Conservation (phyloP, 2,888 invertebrate species). For the Melinaea menophilus region DNA sequence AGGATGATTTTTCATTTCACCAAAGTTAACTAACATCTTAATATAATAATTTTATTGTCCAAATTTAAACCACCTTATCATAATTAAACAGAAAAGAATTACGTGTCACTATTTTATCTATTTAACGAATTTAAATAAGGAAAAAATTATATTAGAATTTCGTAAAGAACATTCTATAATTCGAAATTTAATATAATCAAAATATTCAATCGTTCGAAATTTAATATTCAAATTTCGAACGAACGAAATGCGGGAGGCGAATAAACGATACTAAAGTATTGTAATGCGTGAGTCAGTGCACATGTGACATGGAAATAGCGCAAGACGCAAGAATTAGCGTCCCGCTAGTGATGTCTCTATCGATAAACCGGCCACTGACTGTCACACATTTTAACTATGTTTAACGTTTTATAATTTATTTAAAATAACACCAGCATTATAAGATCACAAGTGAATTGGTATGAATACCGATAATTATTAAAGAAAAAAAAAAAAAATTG, state of each 20-base stretch:
- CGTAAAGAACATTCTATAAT: too few species aligned
- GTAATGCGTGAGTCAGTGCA: constrained; percentile 71
- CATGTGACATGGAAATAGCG: constrained; percentile 73
- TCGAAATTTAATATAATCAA: too few species aligned
- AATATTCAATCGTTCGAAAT: too few species aligned
- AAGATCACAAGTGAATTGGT: too few species aligned
- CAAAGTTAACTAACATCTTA: neutral
- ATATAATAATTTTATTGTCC: neutral
- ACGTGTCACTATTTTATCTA: too few species aligned
- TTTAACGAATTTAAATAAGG: constrained; percentile 2
- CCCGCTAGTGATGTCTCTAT: constrained; percentile 59
- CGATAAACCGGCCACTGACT: constrained; percentile 38
- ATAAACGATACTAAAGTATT: constrained; percentile 55
- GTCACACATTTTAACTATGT: neutral
- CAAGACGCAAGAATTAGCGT: constrained; percentile 33
- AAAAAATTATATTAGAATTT: too few species aligned
- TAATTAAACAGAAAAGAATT: constrained; percentile 23
- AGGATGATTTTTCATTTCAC: too few species aligned
- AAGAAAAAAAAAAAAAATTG: too few species aligned
- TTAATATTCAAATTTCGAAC: constrained; percentile 55
- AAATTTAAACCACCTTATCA: constrained; percentile 33
- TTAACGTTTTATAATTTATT: neutral
- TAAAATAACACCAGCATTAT: too few species aligned
- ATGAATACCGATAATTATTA: too few species aligned
- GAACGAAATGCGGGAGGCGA: constrained; percentile 52